Evolutionary conservation across 1,140 invertebrate genomes (phyloP).

Genomic region (Meteorus sp.): DNA sequence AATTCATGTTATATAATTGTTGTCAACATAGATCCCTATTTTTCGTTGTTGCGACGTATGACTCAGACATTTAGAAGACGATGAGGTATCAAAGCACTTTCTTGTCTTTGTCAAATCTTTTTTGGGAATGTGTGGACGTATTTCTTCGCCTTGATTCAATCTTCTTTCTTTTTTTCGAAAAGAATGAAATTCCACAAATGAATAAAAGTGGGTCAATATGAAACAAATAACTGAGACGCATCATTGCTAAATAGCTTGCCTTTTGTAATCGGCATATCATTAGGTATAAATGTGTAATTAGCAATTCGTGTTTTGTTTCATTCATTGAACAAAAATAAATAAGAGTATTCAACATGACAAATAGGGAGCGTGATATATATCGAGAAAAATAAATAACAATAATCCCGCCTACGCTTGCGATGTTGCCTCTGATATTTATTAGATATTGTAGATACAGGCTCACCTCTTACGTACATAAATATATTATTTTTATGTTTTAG

Average conservation of each 20-base stretch:
- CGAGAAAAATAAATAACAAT: too few relatives aligned
- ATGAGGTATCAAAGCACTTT: slow-evolving; percentile 6
- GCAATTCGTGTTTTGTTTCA: too few relatives aligned
- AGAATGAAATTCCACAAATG: not conserved
- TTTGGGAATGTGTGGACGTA: too few relatives aligned
- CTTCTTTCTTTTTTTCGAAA: not conserved
- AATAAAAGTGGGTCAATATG: not conserved
- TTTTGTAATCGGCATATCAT: slow-evolving; percentile 27
- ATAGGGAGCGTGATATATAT: too few relatives aligned
- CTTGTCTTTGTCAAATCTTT: not conserved
- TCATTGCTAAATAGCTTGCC: slow-evolving; percentile 23
- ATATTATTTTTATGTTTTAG: too few relatives aligned
- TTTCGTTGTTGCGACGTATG: not conserved
- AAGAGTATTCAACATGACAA: not conserved
- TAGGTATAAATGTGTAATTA: slow-evolving; percentile 15
- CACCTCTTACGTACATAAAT: too few relatives aligned
- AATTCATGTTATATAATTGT: too few relatives aligned
- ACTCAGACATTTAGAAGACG: not conserved
- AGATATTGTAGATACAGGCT: too few relatives aligned
- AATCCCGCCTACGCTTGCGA: too few relatives aligned
- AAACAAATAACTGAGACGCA: not conserved
- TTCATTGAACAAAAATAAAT: slow-evolving; percentile 8
- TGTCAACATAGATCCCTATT: not conserved
- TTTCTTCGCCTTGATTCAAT: too few relatives aligned
- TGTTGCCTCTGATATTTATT: too few relatives aligned